Conservation (phyloP, 2,888 invertebrate genomes). For the Nebria salina region DNA sequence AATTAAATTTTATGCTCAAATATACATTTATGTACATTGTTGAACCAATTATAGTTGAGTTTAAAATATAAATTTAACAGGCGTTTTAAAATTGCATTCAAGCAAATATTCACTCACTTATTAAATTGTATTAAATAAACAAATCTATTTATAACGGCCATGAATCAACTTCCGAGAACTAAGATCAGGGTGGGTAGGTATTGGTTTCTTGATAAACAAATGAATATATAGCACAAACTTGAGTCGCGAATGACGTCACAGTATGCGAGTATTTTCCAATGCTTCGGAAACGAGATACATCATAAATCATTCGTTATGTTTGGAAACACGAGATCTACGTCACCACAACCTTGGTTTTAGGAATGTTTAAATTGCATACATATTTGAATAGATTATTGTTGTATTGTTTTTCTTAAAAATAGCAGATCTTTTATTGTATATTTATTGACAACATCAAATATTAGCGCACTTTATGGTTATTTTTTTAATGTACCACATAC, state of each 20-base stretch:
- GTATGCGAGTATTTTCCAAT: not conserved
- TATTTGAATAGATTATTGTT: not conserved
- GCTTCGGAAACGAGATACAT: constrained; percentile 27
- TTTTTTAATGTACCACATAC: too few relatives aligned
- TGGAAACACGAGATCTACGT: constrained; percentile 20
- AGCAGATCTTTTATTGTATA: not conserved
- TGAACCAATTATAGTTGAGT: not conserved
- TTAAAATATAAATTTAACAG: not conserved
- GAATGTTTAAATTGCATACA: constrained; percentile 37
- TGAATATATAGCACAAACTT: not conserved
- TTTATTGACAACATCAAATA: not conserved
- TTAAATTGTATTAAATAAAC: not conserved
- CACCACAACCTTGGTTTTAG: constrained; percentile 28
- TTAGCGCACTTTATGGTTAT: not conserved
- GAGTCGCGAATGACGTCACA: constrained; percentile 22
- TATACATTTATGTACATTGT: not conserved
- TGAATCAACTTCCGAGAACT: constrained; percentile 29
- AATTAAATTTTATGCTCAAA: not conserved
- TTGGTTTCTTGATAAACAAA: constrained; percentile 21
- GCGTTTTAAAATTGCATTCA: not conserved
- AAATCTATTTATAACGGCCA: not conserved
- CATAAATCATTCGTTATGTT: not conserved
- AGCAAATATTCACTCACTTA: not conserved
- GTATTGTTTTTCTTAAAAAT: not conserved
- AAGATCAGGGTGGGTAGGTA: constrained; percentile 27